Percentiles rank a stretch among this genome's conserved stretches.
phyloP scores from a whole-genome alignment of 64 coral and sea anemone species.

The Hydrozoanthus tunicans region DNA sequence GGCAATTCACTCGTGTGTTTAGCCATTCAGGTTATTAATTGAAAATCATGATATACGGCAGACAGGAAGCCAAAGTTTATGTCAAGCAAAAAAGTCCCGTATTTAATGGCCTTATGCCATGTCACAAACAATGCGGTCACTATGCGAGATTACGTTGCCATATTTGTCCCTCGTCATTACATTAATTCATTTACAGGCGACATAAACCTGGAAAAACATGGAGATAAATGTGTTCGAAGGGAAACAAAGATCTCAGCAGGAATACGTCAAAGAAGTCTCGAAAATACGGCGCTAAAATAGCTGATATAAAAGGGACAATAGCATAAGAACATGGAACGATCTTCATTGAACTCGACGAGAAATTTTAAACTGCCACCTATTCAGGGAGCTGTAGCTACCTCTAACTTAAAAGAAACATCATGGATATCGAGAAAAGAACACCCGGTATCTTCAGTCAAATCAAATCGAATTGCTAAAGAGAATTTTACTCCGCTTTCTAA shows the following conservation, averaged over 20 bases:
- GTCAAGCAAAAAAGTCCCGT: neutral
- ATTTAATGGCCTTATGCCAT: neutral
- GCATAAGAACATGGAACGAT: neutral
- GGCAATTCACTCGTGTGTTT: neutral
- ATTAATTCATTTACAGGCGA: neutral
- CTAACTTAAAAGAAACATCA: conserved; percentile 19
- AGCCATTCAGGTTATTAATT: neutral
- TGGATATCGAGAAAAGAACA: conserved; percentile 27
- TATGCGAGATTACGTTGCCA: neutral
- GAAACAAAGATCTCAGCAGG: neutral
- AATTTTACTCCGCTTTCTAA: conserved; percentile 1
- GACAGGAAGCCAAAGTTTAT: neutral
- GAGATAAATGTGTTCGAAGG: neutral
- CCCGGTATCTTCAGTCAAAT: neutral
- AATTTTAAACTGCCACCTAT: conserved; percentile 90
- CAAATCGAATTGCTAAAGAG: conserved; percentile 12
- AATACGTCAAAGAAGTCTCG: neutral
- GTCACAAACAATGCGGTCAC: neutral
- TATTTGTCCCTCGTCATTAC: neutral
- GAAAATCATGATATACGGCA: neutral
- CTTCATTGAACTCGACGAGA: conserved; percentile 80
- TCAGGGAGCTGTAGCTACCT: conserved; percentile 64
- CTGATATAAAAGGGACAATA: neutral
- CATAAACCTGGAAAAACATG: neutral
- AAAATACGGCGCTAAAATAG: neutral